Evolutionary conservation across 2,888 invertebrate species (phyloP), one percentile per base, ranked within the genome.

Genomic region (Masnerella sp.): DNA sequence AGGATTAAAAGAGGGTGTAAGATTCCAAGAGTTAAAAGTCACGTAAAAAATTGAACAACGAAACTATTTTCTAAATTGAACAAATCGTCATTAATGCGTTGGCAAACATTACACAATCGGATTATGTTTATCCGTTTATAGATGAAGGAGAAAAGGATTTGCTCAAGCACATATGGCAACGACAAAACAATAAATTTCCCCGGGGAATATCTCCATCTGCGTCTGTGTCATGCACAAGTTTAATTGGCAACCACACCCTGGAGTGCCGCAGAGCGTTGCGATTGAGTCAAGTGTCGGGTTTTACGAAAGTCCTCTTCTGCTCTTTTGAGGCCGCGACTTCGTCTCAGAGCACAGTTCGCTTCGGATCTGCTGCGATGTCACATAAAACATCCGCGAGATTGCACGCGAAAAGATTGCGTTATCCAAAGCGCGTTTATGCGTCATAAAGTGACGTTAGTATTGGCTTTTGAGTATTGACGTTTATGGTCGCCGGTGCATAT

Each of bases 231-330:
- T 9, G 14, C 42, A 8, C 12, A 34, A 43, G 45, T 65, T 65
- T 65, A 54, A 65, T 65, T 65, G 30, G 54, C 34, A 54, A 54
- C 54, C 67, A 34, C 49, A 58, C 58, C 47, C 67, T 65, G 34
- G 25, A 47, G 56, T 47, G 15, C 45, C 45, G 5, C 11, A 30
- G 47, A 38, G 65, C 17, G 18, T 45, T 22, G 30, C 58, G 58
- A 58, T 67, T 38, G 68, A 67, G 56, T 58, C 67, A 67, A 67
- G 67, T 67, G 67, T 40, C 47, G 40, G n/a, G 67, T 51, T 58
- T 65, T 32, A 49, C 58, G 38, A 58, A 67, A 40, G 67, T 18
- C 58, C 67, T 49, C 58, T 49, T 67, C 45, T 65, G 47, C 65
- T 47, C 54, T 65, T 65, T 65, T 67, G 30, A 54, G 36, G 54